Evolutionary conservation across 1,140 invertebrate genomes (phyloP).

Genomic region (Solenopsis invicta): DNA sequence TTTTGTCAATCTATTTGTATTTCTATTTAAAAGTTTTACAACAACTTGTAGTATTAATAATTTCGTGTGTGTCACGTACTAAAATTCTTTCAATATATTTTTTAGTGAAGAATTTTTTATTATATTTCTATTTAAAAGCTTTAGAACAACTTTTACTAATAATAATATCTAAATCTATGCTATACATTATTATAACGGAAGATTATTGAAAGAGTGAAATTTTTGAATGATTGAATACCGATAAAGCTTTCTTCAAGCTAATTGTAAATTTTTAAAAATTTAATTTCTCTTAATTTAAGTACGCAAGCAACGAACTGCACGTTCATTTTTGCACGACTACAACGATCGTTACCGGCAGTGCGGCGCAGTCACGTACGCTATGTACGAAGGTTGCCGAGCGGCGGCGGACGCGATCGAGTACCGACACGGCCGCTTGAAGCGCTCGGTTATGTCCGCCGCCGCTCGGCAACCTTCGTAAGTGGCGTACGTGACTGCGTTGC

Average conservation of each 20-base stretch:
- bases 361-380: no score
- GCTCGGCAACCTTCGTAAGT: no score
- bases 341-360: no score
- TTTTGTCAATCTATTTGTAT: no score
- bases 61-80: neutral
- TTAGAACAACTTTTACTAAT: constrained; percentile 17
- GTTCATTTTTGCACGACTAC: constrained; percentile 32
- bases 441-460: no score
- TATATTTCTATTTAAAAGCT: constrained; percentile 35
- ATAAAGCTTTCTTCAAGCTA: neutral
- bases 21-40: no score
- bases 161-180: constrained; percentile 1
- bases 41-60: no score
- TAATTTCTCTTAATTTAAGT: constrained; percentile 34
- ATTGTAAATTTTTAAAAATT: constrained; percentile 26
- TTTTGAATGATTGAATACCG: neutral
- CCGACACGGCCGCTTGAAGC: no score
- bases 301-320: neutral
- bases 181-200: constrained; percentile 12
- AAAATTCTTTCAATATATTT: constrained; percentile 26
- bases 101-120: constrained; percentile 11
- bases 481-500: no score
- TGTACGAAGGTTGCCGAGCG: no score
- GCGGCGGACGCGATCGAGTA: no score
- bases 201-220: constrained; percentile 10